Evolutionary conservation across 2,797 vertebrate genomes (phyloP), one percentile per base, ranked within the genome.

Genomic region (Ctenopoma multispine): DNA sequence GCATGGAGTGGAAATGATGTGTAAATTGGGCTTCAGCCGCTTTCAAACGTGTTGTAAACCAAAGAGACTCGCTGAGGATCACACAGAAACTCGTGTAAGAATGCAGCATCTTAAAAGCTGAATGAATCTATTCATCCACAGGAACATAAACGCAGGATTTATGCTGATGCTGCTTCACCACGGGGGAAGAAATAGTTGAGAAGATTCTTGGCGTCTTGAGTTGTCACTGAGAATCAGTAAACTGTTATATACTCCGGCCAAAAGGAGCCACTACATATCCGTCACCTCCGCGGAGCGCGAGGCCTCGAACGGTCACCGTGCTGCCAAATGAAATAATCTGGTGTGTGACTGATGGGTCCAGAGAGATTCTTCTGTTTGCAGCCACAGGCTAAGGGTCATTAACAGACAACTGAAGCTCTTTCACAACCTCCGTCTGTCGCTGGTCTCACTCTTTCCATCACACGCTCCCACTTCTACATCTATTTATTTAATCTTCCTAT

Each of bases 401-500:
- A 72, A 58, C 62, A 49, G 43, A 84, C 68, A 59, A 82, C 81
- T 75, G 72, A 74, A 20, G 72, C 44, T 68, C 69, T 41, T 75
- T 87, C 75, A 72, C 53, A 21, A 34, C 14, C 7, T 31, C 60
- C 5, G 11, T 31, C 60, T 4, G 8, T 50, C 60, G 47, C 62
- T 46, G 47, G 21, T 15, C 24, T 2, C 23, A 49, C 31, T 40
- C 23, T 27, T 68, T 58, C 49, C 14, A 31, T 65, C 56, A 65
- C 40, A n/a, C 29, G 46, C 7, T 27, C 38, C 44, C 51, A 21
- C 5, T 3, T 34, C 21, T 20, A 20, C 1, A 15, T 36, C n/a
- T 18, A 14, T 41, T 41, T 34, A 7, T 44, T 27, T 31, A 31
- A 17, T 56, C 51, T 66, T 48, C 46, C 8, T 12, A 31, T 43